Evolutionary conservation across 2,797 vertebrate species (phyloP), one percentile per base, ranked within the genome.

Genomic region (Pagetopsis macropterus): DNA sequence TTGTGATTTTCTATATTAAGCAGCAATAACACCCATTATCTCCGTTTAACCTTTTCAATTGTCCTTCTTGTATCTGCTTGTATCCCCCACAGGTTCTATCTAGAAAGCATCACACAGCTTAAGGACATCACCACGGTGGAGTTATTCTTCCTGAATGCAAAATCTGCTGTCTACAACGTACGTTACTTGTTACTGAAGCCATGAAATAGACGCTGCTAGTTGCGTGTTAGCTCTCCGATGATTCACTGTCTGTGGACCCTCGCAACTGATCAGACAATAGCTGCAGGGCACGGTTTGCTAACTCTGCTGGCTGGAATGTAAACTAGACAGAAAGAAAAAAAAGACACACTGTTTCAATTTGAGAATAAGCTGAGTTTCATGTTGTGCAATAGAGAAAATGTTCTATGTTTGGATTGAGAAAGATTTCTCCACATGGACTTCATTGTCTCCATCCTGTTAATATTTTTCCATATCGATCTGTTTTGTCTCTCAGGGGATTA

Each of bases 71-170:
- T 11, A 10, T 78, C 4, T 83, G 14, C 57, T 72, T 76, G 81
- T 11, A 17, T 72, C 49, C 12, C 46, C 59, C 19, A 5, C 12
- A 93, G 92, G 82, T 93, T 93, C 93, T 99, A 99, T 88, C 96
- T 99, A 33, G 98, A 99, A 89, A 99, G 95, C 92, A 98, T 99
- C 87, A 96, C 96, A 0, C 97, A 96, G 85, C 91, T 99, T 33
- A 99, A 97, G 90, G 98, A 99, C 83, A 97, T 96, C 92, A 97
- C 96, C 19, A 99, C 98, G 0, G 96, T 99, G 71, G 97, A 99
- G 88, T 87, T 99, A 49, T 99, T 99, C 91, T 99, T 97, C 88
- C 95, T 99, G 87, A 99, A 99, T 56, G 98, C 98, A 4, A 99
- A 98, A 89, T 94, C 96, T 40, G 97, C 95, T 3, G 94, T 99